phyloP scores from a whole-genome alignment of 2,888 invertebrate species.

The Leucoma salicis region DNA sequence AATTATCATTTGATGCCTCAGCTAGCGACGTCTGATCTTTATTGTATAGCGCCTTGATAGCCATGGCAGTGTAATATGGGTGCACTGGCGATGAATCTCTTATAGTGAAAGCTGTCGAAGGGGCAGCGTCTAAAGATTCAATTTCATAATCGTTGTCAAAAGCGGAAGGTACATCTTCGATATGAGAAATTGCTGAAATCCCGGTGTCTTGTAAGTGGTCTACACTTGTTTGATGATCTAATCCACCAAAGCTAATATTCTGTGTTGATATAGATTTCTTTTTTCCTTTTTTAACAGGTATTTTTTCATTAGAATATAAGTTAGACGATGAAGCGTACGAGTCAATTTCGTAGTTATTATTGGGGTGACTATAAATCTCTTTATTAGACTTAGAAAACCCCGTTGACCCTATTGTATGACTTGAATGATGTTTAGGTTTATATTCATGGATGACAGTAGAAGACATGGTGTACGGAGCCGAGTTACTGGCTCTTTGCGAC shows the following conservation, averaged over 20 bases:
- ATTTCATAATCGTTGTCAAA: constrained; percentile 49
- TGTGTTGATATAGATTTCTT: constrained; percentile 73
- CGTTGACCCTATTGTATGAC: constrained; percentile 30
- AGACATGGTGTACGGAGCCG: constrained; percentile 62
- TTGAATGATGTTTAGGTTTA: constrained; percentile 51
- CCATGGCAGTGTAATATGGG: constrained; percentile 64
- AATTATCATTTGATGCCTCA: constrained; percentile 67
- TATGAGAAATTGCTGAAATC: constrained; percentile 37
- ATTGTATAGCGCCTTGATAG: constrained; percentile 53
- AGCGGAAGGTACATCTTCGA: constrained; percentile 46
- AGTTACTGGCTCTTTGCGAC: constrained; percentile 46
- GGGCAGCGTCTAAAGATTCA: constrained; percentile 37
- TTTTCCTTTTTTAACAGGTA: constrained; percentile 49
- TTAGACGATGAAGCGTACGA: constrained; percentile 64
- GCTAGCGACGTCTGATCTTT: constrained; percentile 52
- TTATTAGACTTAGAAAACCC: constrained; percentile 50
- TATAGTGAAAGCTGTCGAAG: constrained; percentile 55
- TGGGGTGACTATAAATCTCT: constrained; percentile 55
- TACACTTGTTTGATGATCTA: constrained; percentile 60
- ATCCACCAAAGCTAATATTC: constrained; percentile 68
- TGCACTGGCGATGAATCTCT: constrained; percentile 61
- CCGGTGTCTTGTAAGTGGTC: constrained; percentile 59
- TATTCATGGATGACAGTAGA: constrained; percentile 68
- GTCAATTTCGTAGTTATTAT: constrained; percentile 59
- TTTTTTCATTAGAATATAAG: constrained; percentile 46